Evolutionary conservation across 2,888 invertebrate genomes (phyloP), one percentile per base, ranked within the genome.

Genomic region (Sinhomidia bicolor): DNA sequence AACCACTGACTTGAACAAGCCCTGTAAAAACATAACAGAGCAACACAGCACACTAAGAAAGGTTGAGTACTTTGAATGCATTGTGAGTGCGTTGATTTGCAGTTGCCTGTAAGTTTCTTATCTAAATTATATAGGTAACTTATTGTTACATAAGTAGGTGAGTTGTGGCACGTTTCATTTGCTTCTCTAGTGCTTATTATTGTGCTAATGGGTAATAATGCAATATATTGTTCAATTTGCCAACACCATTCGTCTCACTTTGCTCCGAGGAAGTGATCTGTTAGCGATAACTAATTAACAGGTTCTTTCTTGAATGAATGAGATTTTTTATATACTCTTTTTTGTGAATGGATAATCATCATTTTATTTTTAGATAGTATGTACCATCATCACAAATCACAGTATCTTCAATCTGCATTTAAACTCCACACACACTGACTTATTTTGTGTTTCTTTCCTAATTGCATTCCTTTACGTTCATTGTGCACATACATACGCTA

Each of bases 221-320:
- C 47, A 51, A 82, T 68, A 23, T 1, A 47, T 47, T 36, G 29
- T 74, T 26, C 7, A 3, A 36, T 36, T 36, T 36, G 36, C 62
- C 17, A 29, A 74, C 57, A 57, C 32, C 57, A 54, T 84, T 84
- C 82, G 51, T 44, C 47, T 62, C 76, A 60, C 36, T 84, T 76
- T 62, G 60, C 57, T 83, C 60, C 44, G 17, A 84, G 84, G 76
- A 84, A 84, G 84, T 84, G 84, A 84, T 84, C 14, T 62, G 47
- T 76, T 84, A 84, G 84, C 84, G 20, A 62, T 76, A 76, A 3
- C 60, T 76, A 84, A 76, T 84, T 84, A 76, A 51, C 84, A 84
- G 10, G 60, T 84, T 44, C 14, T 41, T 29, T 47, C 23, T 76
- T 76, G 9, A 84, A 83, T 57, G 83, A 84, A 84, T 74, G 60